A percentile compares a stretch with the other conserved stretches of the same genome.
phyloP scores from a whole-genome alignment of 2,797 vertebrate genomes.

The Geotrypetes seraphini region DNA sequence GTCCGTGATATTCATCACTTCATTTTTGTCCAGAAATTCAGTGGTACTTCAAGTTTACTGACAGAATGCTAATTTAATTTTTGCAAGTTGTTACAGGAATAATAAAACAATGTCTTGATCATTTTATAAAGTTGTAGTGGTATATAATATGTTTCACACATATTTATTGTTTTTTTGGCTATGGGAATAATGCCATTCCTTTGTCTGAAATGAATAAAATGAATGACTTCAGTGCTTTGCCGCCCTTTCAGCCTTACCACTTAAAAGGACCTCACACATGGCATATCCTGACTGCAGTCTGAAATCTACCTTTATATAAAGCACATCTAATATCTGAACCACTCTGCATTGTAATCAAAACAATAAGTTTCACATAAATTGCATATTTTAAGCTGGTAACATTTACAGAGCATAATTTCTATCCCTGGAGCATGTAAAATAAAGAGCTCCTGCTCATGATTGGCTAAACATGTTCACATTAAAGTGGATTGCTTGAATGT shows the following conservation, averaged over 20 bases:
- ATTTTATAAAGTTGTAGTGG: no score
- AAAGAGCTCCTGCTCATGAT: constrained; percentile 12
- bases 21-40: no score
- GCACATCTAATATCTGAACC: constrained; percentile 1
- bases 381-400: constrained; percentile 19
- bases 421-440: constrained; percentile 10
- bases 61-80: constrained; percentile 6
- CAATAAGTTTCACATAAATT: neutral
- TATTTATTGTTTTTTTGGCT: no score
- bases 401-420: constrained; percentile 4
- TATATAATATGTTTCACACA: no score
- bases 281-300: neutral
- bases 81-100: neutral
- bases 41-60: no score
- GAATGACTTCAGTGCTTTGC: neutral
- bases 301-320: neutral
- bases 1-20: no score
- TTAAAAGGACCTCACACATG: constrained; percentile 1
- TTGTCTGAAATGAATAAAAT: constrained; percentile 12
- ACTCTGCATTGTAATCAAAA: constrained; percentile 1
- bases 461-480: constrained; percentile 7
- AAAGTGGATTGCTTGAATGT: constrained; percentile 4
- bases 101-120: no score
- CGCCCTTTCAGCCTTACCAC: constrained; percentile 11
- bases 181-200: constrained; percentile 17